Evolutionary conservation across 2,113 vertebrate genomes (phyloP).

Genomic region (Sceloporus undulatus): DNA sequence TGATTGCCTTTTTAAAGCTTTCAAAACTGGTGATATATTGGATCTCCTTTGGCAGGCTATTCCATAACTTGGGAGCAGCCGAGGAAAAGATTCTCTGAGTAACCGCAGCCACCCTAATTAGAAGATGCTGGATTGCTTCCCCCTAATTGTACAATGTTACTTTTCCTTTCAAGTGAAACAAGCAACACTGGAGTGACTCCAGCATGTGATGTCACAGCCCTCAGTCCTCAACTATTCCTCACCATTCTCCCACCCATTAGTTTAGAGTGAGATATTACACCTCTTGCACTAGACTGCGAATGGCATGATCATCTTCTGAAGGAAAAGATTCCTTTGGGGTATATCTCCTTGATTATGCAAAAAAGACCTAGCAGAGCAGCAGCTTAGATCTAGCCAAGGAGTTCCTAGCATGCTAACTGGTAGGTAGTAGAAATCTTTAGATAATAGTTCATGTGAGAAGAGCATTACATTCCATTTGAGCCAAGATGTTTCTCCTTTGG

Average conservation of each 20-base stretch:
- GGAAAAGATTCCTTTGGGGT: neutral
- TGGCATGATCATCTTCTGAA: neutral
- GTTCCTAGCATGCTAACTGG: neutral
- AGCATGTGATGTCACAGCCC: neutral
- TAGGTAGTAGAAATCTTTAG: neutral
- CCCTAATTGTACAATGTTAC: constrained; percentile 15
- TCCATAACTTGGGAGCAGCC: no score
- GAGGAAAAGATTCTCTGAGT: no score
- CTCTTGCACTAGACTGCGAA: neutral
- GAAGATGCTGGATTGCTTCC: neutral
- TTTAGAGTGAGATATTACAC: neutral
- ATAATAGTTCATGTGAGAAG: neutral
- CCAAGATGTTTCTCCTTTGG: neutral
- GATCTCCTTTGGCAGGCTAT: no score
- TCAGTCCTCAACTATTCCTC: neutral
- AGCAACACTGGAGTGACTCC: neutral
- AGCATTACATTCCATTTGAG: neutral
- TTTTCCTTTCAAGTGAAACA: neutral
- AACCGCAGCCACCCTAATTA: neutral
- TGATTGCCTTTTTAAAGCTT: no score
- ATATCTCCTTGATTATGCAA: neutral
- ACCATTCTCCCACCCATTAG: neutral
- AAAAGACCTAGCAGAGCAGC: neutral
- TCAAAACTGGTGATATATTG: no score
- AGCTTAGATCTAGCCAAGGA: neutral